Base-by-base conservation (phyloP, 2,888 invertebrate species). In the Brachypalpus laphriformis region DNA sequence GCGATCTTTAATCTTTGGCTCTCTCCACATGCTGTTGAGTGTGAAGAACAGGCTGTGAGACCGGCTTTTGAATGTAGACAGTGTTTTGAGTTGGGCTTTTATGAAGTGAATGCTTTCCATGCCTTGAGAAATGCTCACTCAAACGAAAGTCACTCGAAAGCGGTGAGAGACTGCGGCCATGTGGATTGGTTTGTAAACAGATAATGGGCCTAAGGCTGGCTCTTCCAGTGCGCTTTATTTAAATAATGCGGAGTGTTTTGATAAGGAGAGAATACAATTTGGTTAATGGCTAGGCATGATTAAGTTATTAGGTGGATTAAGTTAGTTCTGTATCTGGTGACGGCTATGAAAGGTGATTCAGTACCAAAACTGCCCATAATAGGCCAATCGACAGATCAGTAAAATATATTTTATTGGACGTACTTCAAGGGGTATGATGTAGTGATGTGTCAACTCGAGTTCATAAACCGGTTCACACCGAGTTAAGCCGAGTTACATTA, bases 1-100 rank as follows among this genome's bases (percentile, higher is more conserved):
- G 31, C 54, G 78, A 80, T 83, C 74, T 63, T 74, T 80, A 75
- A 80, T 83, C 80, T 80, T 78, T 57, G 34, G 61, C 74, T 68
- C 72, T 56, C 56, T 68, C 16, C 28, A 42, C 59, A 51, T 37
- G 45, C 68, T n/a, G 42, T 31, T 74, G 81, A 70, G 75, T 75
- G 70, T 42, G 16, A 16, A 28, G 25, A 28, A 40, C 34, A 34
- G 16, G 31, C 28, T 14, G 59, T 45, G 71, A 78, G 77, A 78
- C 83, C 74, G 80, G 80, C 83, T 80, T 83, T 80, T 80, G 20
- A 9, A 37, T 71, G 63, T 63, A 25, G 28, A 37, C 59, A 63
- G 20, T 45, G 34, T 40, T 72, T 78, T 72, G 78, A 78, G 72
- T 72, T 34, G 31, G 45, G 14, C 56, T 56, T 63, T 51, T 56